phyloP scores from a whole-genome alignment of 1,140 invertebrate genomes.

The Chelonus insularis region DNA sequence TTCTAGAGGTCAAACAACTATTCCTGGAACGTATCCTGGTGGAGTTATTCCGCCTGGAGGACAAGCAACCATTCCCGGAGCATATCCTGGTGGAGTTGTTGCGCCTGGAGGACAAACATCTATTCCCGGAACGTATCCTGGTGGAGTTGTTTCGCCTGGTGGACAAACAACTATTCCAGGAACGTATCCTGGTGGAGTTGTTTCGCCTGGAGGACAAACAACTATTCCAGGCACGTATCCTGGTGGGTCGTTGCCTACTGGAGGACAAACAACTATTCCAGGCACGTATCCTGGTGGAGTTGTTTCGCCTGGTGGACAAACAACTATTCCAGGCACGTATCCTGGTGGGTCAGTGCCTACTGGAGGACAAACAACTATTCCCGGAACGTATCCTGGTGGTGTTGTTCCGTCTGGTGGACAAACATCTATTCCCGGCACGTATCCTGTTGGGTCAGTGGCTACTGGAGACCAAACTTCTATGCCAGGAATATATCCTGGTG shows the following conservation, averaged over 20 bases:
- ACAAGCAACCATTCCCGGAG: background rate
- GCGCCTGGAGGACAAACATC: no score
- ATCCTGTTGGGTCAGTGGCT: conserved; percentile 14
- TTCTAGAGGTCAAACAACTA: conserved; percentile 18
- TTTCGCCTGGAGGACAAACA: conserved; percentile 12
- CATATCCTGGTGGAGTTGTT: conserved; percentile 10
- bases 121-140: conserved; percentile 16
- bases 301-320: conserved; percentile 8
- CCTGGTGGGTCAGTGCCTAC: background rate
- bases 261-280: conserved; percentile 6
- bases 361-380: no score
- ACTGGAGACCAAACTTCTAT: conserved; percentile 6
- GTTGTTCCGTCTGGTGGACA: conserved; percentile 16
- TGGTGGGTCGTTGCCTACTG: conserved; percentile 25
- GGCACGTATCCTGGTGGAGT: conserved; percentile 21
- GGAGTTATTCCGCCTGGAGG: background rate
- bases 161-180: conserved; percentile 7
- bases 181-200: conserved; percentile 18
- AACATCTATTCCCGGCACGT: conserved; percentile 20
- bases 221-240: conserved; percentile 20
- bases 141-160: conserved; percentile 27
- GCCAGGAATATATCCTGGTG: conserved; percentile 13
- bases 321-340: conserved; percentile 8
- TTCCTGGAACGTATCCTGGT: conserved; percentile 1
- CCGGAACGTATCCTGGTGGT: conserved; percentile 24